These are phyloP conservation scores for Camelus dromedarius DNA, from an alignment of 2,113 vertebrate genomes.

Conservation along the genomic window DNA sequence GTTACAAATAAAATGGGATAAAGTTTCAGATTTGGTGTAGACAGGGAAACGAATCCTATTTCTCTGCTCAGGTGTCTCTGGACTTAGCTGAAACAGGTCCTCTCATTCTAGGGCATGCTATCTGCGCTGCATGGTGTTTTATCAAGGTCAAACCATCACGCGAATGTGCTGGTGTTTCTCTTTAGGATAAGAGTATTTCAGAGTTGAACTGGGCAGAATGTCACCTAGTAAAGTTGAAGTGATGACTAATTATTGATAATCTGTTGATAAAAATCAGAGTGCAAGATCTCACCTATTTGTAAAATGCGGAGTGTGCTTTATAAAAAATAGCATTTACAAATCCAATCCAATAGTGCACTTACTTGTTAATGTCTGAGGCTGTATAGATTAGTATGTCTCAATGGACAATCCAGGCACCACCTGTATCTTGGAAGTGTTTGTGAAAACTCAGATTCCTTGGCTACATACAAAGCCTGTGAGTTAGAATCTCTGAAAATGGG, in stretches of 20 bases:
- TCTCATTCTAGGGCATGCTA: not conserved
- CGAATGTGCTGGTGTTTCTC: not conserved
- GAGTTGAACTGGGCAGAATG: not conserved
- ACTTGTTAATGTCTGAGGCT: not conserved
- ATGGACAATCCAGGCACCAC: not conserved
- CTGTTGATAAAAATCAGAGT: not conserved
- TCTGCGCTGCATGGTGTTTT: not conserved
- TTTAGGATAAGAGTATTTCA: not conserved
- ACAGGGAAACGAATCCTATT: slow-evolving; percentile 52
- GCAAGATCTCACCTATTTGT: not conserved
- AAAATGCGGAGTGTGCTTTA: not conserved
- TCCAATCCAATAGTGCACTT: not conserved
- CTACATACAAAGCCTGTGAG: not conserved
- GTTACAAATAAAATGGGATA: slow-evolving; percentile 62
- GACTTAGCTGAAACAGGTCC: not conserved
- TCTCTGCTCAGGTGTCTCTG: not conserved
- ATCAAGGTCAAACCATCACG: not conserved
- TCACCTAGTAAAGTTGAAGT: slow-evolving; percentile 1
- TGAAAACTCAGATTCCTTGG: not conserved
- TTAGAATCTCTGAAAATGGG: not conserved
- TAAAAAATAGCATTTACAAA: not conserved
- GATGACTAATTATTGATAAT: not conserved
- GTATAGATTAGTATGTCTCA: not conserved
- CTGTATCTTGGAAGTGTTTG: not conserved
- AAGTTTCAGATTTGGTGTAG: slow-evolving; percentile 44